These are phyloP conservation scores for Hippocampus barbouri DNA, from an alignment of 2,113 vertebrate genomes.

Conservation along the genomic window DNA sequence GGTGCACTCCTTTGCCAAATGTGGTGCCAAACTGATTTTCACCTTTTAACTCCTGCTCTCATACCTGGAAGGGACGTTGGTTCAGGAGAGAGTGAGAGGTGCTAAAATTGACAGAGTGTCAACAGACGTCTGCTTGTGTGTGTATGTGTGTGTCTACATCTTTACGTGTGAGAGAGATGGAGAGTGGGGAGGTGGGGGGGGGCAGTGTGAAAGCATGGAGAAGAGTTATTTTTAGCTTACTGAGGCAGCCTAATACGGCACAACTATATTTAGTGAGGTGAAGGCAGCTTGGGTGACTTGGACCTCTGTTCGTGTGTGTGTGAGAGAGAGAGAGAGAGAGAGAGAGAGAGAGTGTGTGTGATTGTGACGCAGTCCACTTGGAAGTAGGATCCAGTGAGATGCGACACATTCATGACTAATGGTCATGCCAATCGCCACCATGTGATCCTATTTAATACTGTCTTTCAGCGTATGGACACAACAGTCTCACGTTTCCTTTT, in stretches of 20 bases:
- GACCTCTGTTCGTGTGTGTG: constrained; percentile 6
- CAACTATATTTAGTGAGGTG: constrained; percentile 53
- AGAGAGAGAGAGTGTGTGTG: no score
- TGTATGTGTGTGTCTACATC: not conserved
- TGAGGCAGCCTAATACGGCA: constrained; percentile 47
- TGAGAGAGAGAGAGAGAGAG: not conserved
- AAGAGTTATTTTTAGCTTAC: constrained; percentile 56
- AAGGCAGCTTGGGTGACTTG: constrained; percentile 41
- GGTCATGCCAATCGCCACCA: constrained; percentile 7
- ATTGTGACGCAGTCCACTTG: constrained; percentile 10
- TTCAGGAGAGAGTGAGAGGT: not conserved
- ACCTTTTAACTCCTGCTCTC: not conserved
- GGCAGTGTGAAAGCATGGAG: constrained; percentile 28
- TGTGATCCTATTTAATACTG: constrained; percentile 25
- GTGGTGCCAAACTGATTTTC: constrained; percentile 10
- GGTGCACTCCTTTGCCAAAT: constrained; percentile 1
- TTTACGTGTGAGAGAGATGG: not conserved
- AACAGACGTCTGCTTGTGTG: not conserved
- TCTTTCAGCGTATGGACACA: not conserved
- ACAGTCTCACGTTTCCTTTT: constrained; percentile 8
- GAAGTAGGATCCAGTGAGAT: constrained; percentile 31
- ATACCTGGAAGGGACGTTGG: constrained; percentile 11
- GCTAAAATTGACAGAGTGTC: constrained; percentile 2
- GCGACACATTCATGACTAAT: constrained; percentile 6
- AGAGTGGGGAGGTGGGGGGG: not conserved